Base-by-base conservation (phyloP, 2,888 invertebrate species). In the Diabrotica balteata region DNA sequence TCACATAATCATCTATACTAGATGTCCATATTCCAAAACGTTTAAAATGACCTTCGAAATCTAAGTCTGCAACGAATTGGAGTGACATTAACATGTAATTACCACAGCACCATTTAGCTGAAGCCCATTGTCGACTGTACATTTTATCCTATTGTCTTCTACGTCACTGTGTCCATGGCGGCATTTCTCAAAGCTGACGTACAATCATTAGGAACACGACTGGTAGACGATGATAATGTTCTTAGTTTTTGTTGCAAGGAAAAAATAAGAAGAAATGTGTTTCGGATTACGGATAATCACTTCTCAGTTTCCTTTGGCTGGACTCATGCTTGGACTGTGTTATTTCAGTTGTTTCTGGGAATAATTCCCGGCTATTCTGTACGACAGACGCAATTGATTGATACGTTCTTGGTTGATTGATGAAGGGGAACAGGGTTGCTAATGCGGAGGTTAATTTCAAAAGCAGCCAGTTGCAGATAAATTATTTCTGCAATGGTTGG, bases 151-250 rank as follows among this genome's bases (percentile, higher is more conserved):
- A 52, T 22, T 17, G 22, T 52, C 22, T 52, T 8, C 22, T 17
- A n/a, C 55, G 55, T 17, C 43, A 7, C 55, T 55, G 55, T 44
- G 8, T 17, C 8, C 8, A 49, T 42, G 57, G 47, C 64, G 68
- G 68, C 68, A 63, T 69, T 70, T 72, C 67, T 72, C 69, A 72
- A 64, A 50, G 64, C 59, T 53, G 70, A 64, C 63, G 60, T 63
- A 67, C 64, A 61, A 61, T 66, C 71, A 66, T 71, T 67, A 66
- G 57, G 57, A 69, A 63, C 61, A 64, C 59, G 54, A 42, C 58
- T 61, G 70, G 58, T 58, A 57, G 63, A 64, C 49, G 68, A 68
- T 68, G 60, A 67, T 67, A 68, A 68, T 65, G 64, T 61, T 65
- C 52, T 59, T 32, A 46, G 63, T 59, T 60, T 71, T 68, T 66